phyloP scores from a whole-genome alignment of 2,797 vertebrate genomes.

The Anabas testudineus region DNA sequence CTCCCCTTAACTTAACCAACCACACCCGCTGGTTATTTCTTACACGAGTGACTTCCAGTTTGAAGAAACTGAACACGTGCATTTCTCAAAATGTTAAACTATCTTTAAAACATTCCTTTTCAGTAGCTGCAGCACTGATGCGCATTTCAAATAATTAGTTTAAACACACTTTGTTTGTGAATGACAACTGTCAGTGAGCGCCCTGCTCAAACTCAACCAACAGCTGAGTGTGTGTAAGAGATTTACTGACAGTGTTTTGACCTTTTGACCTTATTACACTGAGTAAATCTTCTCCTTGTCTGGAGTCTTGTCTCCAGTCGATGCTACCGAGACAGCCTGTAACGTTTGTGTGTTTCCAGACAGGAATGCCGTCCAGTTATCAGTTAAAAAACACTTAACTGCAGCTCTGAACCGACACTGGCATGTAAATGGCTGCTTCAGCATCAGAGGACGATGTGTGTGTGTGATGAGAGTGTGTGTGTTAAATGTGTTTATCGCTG shows the following conservation, averaged over 20 bases:
- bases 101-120: too few species aligned
- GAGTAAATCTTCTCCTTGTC: conserved; percentile 51
- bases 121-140: too few species aligned
- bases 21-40: too few species aligned
- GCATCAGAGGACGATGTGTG: conserved; percentile 47
- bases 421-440: conserved; percentile 65
- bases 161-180: background rate
- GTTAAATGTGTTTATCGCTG: conserved; percentile 41
- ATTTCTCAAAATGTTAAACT: too few species aligned
- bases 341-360: conserved; percentile 11
- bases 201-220: conserved; percentile 47
- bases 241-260: conserved; percentile 45
- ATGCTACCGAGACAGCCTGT: conserved; percentile 17
- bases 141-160: background rate
- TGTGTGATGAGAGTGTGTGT: conserved; percentile 4
- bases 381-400: conserved; percentile 63
- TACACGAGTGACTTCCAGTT: too few species aligned
- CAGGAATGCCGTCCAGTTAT: conserved; percentile 68
- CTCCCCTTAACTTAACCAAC: too few species aligned
- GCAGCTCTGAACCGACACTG: conserved; percentile 47
- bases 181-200: too few species aligned
- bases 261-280: conserved; percentile 54
- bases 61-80: too few species aligned
- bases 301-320: conserved; percentile 14
- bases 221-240: conserved; percentile 25